Conservation (phyloP, 2,888 invertebrate genomes). For the Antitype chi region DNA sequence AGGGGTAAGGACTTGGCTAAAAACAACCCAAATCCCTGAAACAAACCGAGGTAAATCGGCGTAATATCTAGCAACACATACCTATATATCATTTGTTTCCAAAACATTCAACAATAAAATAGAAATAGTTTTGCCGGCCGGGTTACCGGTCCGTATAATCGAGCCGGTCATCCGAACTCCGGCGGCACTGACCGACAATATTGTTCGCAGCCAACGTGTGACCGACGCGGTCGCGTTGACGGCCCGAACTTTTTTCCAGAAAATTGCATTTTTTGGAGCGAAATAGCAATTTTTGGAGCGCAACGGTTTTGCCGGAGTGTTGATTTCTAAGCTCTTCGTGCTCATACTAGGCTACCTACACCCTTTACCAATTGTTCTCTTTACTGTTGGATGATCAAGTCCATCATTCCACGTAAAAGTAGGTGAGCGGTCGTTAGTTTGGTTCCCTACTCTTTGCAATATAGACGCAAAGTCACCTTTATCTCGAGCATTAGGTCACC, state of each 20-base stretch:
- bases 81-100: constrained; percentile 60
- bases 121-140: constrained; percentile 63
- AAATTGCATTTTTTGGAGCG: constrained; percentile 54
- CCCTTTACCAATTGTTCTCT: background rate
- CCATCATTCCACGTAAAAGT: background rate
- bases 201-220: constrained; percentile 60
- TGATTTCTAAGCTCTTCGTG: constrained; percentile 29
- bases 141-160: constrained; percentile 76
- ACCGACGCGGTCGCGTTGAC: constrained; percentile 47
- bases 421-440: too few species aligned
- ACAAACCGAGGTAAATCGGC: constrained; percentile 8
- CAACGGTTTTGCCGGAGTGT: constrained; percentile 27
- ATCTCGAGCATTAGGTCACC: background rate
- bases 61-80: constrained; percentile 10
- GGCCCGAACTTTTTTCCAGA: constrained; percentile 37
- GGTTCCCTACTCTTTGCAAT: background rate
- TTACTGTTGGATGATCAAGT: background rate
- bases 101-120: constrained; percentile 67
- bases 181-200: constrained; percentile 63
- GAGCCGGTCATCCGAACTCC: constrained; percentile 70
- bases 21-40: background rate
- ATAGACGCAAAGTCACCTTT: background rate
- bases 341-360: background rate
- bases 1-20: background rate
- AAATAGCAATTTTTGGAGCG: constrained; percentile 55